Evolutionary conservation across 2,113 vertebrate genomes (phyloP).

Genomic region (Fregata magnificens): DNA sequence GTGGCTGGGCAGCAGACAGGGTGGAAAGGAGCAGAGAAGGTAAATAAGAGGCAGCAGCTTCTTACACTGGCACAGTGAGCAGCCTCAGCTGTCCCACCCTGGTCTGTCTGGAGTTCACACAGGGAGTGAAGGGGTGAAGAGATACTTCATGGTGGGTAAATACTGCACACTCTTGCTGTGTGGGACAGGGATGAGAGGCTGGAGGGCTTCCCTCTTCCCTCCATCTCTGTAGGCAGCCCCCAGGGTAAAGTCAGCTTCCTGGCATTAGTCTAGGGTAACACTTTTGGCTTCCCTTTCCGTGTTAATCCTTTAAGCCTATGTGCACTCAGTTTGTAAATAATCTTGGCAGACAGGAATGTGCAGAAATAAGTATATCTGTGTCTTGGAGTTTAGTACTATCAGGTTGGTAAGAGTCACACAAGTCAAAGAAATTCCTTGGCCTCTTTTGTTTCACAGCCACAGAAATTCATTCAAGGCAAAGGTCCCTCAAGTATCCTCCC

Average conservation of each 20-base stretch:
- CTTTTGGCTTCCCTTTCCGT: background rate
- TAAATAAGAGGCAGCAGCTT: background rate
- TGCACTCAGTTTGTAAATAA: background rate
- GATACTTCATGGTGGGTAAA: background rate
- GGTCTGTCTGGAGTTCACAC: background rate
- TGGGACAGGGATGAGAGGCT: background rate
- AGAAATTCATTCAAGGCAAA: background rate
- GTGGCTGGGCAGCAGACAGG: fast-evolving
- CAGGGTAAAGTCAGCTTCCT: background rate
- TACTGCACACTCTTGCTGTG: background rate
- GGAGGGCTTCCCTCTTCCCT: background rate
- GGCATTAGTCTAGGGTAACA: background rate
- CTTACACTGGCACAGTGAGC: background rate
- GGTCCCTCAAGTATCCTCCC: background rate
- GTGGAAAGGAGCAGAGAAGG: background rate
- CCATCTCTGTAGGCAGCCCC: background rate
- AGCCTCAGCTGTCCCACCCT: background rate
- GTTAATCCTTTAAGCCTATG: background rate
- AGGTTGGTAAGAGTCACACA: background rate
- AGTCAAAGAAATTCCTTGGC: background rate
- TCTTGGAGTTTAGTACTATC: background rate
- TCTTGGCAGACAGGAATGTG: background rate
- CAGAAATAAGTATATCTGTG: background rate
- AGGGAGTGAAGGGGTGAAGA: background rate
- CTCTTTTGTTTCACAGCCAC: background rate